Conservation (phyloP, 2,888 invertebrate genomes). For the Acrocera orbiculus region DNA sequence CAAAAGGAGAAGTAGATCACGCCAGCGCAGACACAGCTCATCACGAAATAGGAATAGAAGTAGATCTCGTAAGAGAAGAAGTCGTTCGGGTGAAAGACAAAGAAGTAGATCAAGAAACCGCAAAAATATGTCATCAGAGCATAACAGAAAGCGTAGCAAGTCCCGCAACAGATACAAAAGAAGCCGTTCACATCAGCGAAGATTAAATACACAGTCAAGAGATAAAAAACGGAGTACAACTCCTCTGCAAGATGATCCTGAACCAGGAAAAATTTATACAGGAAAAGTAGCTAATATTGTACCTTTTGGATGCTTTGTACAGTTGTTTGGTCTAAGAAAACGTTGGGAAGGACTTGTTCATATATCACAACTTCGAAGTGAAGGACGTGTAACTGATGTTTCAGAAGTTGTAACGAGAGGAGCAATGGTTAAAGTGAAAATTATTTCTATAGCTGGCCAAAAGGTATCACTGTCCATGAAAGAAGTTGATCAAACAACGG, state of each 20-base stretch:
- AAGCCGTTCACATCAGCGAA: constrained; percentile 6
- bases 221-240: constrained; percentile 23
- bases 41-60: constrained; percentile 14
- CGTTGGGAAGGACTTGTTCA: constrained; percentile 94
- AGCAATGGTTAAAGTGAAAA: constrained; percentile 81
- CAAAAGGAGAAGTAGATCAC: constrained; percentile 14
- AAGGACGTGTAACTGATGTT: constrained; percentile 86
- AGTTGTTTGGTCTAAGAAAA: constrained; percentile 75
- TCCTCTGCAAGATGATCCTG: constrained; percentile 50
- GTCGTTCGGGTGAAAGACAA: constrained; percentile 29
- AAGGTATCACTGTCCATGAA: constrained; percentile 94
- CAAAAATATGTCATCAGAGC: too few relatives aligned
- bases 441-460: constrained; percentile 79
- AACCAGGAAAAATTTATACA: constrained; percentile 70
- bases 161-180: constrained; percentile 14
- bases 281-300: constrained; percentile 92
- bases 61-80: constrained; percentile 24
- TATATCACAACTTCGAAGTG: constrained; percentile 82
- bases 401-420: constrained; percentile 84
- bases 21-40: constrained; percentile 15
- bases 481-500: constrained; percentile 91
- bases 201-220: constrained; percentile 6
- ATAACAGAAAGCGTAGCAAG: constrained; percentile 12
- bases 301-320: constrained; percentile 96
- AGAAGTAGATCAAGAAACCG: constrained; percentile 23